These are phyloP conservation scores for Mirza zaza DNA, from an alignment of 2,113 vertebrate species.

Conservation along the genomic window DNA sequence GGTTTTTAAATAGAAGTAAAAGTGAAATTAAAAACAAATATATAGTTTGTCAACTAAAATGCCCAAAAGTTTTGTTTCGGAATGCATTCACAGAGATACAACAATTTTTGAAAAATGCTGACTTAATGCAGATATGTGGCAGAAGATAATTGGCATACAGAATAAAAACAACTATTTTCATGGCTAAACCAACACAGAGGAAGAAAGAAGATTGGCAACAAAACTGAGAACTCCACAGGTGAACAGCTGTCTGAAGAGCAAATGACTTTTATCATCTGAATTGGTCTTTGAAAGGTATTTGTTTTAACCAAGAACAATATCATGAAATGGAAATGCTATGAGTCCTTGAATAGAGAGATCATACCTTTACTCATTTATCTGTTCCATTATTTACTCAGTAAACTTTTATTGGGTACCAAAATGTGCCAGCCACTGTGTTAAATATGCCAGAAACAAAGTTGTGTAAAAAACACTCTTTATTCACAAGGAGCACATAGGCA, in stretches of 20 bases:
- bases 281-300: background rate
- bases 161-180: background rate
- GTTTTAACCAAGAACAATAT: conserved; percentile 29
- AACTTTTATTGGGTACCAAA: background rate
- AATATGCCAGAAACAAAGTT: background rate
- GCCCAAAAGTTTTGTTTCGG: background rate
- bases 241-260: background rate
- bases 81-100: background rate
- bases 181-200: background rate
- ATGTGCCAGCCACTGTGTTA: background rate
- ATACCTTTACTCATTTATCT: background rate
- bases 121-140: background rate
- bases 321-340: background rate
- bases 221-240: background rate
- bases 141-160: background rate
- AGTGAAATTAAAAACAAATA: background rate
- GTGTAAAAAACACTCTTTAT: background rate
- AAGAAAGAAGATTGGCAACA: background rate
- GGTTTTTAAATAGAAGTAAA: background rate
- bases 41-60: background rate
- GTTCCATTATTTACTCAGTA: background rate
- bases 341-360: background rate
- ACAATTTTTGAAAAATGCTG: background rate
- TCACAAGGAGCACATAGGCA: background rate
- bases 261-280: background rate